These are phyloP conservation scores for Mesitornis unicolor DNA, from an alignment of 2,113 vertebrate species.

Conservation along the genomic window DNA sequence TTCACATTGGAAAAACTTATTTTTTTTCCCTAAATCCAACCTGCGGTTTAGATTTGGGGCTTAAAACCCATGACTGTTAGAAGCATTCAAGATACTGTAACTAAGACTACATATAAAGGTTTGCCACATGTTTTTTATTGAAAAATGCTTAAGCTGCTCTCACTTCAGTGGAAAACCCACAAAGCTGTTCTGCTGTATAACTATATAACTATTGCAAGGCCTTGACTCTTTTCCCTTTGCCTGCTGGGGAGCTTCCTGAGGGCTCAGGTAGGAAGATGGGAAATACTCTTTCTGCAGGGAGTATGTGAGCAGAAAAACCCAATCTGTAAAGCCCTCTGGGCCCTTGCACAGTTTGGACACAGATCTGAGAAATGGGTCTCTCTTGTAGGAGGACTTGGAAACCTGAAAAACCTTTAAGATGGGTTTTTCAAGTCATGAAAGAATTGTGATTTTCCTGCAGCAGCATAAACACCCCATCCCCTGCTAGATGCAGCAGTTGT, in stretches of 20 bases:
- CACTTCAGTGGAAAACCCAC: not conserved
- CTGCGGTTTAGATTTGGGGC: not conserved
- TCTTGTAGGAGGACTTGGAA: not conserved
- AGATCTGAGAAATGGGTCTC: not conserved
- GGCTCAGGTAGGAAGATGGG: not conserved
- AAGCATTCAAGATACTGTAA: not conserved
- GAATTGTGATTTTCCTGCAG: not conserved
- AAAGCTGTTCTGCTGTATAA: not conserved
- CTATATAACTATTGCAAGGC: fast-evolving
- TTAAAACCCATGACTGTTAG: not conserved
- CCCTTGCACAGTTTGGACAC: not conserved
- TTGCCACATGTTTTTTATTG: not conserved
- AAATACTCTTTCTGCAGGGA: not conserved
- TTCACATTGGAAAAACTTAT: not conserved
- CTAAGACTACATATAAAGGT: not conserved
- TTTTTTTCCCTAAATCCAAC: not conserved
- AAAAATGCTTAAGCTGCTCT: not conserved
- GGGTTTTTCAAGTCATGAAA: not conserved
- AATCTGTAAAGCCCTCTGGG: not conserved
- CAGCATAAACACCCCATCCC: fast-evolving
- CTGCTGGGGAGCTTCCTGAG: not conserved
- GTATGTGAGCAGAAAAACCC: fast-evolving
- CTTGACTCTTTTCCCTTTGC: not conserved
- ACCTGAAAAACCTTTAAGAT: not conserved
- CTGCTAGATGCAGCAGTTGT: not conserved